Evolutionary conservation across 1,140 invertebrate genomes (phyloP), one percentile per base, ranked within the genome.

Genomic region (Heliconius hermathena): DNA sequence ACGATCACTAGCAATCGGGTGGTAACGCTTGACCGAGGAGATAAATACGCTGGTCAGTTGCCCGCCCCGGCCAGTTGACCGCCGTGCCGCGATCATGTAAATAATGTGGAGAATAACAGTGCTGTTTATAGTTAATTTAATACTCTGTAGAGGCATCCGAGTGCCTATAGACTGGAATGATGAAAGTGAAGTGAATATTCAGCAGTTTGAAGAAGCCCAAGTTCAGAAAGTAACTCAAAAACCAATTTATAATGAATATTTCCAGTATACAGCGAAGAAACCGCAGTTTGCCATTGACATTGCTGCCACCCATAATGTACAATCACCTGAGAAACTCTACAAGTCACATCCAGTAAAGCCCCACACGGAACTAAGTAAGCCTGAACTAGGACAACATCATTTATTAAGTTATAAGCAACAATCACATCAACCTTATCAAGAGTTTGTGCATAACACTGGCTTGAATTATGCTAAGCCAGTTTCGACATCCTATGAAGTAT

Each of bases 11-110:
- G 88, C 91, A 91, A 94, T 89, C 86, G 88, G 88, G 80, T 84
- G 85, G 88, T 87, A 81, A 90, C 88, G 88, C 82, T 81, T 85
- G 84, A 91, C 93, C 92, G 93, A 94, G 91, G 88, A 91, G 90
- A 93, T 94, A 94, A 91, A 94, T 88, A 90, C 87, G 80, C 83
- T 89, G 78, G 83, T 71, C 81, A 72, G 73, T 75, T 84, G 81
- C 71, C 83, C 82, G 86, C 81, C 83, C 86, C 81, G 90, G 88
- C 87, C 90, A 94, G 92, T 94, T 86, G 85, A 88, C 85, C 87
- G 88, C 76, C 81, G 83, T 79, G 79, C 81, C 86, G 88, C 87
- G 85, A 78, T 82, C 80, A 93, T 92, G 91, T 90, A 85, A 88
- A 92, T 87, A 84, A 93, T 91, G 89, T 82, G 83, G 80, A 84